phyloP scores from a whole-genome alignment of 2,888 invertebrate species.

The Gortyna flavago region DNA sequence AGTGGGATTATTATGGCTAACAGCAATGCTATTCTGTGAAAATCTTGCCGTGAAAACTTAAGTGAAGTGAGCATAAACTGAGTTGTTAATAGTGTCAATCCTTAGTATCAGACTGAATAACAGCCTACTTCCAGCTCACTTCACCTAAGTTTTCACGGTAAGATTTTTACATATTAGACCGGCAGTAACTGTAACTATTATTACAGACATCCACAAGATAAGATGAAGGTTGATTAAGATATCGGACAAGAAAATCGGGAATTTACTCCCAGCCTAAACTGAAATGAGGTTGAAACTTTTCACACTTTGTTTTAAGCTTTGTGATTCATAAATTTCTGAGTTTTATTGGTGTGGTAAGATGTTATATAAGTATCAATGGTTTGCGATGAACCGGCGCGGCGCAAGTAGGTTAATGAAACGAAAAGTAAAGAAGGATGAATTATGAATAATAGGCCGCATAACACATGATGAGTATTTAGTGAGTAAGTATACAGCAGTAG shows the following conservation, averaged over 20 bases:
- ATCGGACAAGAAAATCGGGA: not conserved
- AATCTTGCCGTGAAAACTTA: too few species aligned
- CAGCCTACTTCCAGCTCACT: too few species aligned
- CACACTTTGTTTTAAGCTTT: conserved; percentile 57
- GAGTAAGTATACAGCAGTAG: not conserved
- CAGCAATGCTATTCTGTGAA: too few species aligned
- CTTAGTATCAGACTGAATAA: too few species aligned
- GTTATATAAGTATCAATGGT: conserved; percentile 3
- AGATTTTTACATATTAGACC: too few species aligned
- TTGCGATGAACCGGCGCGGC: not conserved
- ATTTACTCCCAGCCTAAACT: conserved; percentile 60
- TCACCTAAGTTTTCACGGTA: too few species aligned
- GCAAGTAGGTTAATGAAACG: not conserved
- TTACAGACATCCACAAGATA: not conserved
- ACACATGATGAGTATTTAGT: not conserved
- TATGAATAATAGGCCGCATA: not conserved
- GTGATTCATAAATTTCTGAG: conserved; percentile 32
- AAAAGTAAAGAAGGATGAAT: not conserved
- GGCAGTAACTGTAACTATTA: not conserved
- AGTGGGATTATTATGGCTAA: not conserved
- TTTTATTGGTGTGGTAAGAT: conserved; percentile 27
- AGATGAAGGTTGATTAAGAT: not conserved
- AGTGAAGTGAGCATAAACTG: too few species aligned
- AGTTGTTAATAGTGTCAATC: too few species aligned
- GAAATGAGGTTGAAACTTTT: conserved; percentile 76